Evolutionary conservation across 2,888 invertebrate species (phyloP).

Genomic region (Hedya salicella): DNA sequence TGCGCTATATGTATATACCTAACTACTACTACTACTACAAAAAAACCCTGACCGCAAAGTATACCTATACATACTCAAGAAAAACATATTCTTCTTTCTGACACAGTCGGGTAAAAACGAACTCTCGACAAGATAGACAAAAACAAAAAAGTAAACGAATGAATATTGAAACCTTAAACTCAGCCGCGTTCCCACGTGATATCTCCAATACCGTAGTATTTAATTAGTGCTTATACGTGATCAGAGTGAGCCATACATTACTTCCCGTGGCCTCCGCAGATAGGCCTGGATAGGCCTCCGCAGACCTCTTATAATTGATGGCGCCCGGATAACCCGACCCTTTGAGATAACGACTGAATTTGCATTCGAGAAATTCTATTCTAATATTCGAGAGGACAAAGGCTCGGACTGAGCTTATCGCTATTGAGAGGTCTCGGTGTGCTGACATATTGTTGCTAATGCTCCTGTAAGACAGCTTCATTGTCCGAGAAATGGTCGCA

Average conservation of each 20-base stretch:
- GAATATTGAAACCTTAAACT: neutral
- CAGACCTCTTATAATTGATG: constrained; percentile 18
- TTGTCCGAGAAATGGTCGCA: neutral
- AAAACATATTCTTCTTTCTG: no score
- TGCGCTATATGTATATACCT: no score
- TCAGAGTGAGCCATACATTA: constrained; percentile 16
- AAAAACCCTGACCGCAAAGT: no score
- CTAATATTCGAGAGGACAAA: constrained; percentile 23
- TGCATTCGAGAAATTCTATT: constrained; percentile 27
- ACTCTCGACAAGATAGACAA: no score
- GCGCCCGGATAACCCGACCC: constrained; percentile 19
- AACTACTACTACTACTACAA: no score
- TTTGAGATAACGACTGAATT: constrained; percentile 25
- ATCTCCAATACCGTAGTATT: constrained; percentile 2
- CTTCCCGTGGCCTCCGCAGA: constrained; percentile 9
- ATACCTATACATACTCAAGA: no score
- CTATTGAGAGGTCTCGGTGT: neutral
- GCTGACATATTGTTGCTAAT: constrained; percentile 13
- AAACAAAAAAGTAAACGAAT: neutral
- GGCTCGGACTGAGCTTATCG: constrained; percentile 2
- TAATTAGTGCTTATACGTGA: constrained; percentile 23
- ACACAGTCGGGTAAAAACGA: no score
- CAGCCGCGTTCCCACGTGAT: neutral
- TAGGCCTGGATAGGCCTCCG: neutral
- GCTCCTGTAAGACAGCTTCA: neutral